Base-by-base conservation (phyloP, 1,140 invertebrate species). In the Drosophila miranda region DNA sequence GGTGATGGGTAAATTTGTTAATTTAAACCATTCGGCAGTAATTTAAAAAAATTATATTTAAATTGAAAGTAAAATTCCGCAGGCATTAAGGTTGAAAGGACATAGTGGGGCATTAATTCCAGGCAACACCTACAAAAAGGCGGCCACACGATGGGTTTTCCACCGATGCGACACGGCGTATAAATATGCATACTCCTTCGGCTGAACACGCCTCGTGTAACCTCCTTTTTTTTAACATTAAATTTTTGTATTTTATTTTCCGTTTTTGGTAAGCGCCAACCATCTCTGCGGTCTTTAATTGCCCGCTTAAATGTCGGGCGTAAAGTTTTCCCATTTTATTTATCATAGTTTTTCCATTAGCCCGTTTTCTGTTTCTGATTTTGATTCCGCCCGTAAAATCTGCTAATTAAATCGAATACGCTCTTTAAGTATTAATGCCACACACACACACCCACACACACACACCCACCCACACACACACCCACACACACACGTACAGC, bases 351-450 rank as follows among this genome's bases (percentile, higher is more conserved):
- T 49, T 72, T 44, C 51, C 56, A 62, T 44, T 62, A 49, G 44
- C 30, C 34, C 16, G n/a, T 57, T 43, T 41, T 49, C 23, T 23
- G 55, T 11, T 48, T 5, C n/a, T 44, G 34, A 30, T 30, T 30
- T 6, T 30, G 28, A 30, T 44, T 50, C 23, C 42, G 30, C 16
- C 38, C 44, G 28, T 34, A 7, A 51, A 23, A 58, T 51, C 48
- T 64, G 73, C 53, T 86, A 77, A 80, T 80, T 84, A 77, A 86
- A 84, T 74, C 74, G 43, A 64, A 64, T 73, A 48, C 43, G 62
- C 50, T 73, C 51, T 79, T 83, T 76, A 69, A 80, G 75, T 59
- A 77, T 81, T 75, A 81, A 78, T 87, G 71, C 23, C 48, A 55
- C 34, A 75, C 45, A 16, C 30, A 30, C 28, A 30, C 0, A 11